Percentiles rank a stretch among this genome's conserved stretches.
These are phyloP conservation scores for Falco biarmicus DNA, from an alignment of 2,797 vertebrate species.

Conservation along the genomic window DNA sequence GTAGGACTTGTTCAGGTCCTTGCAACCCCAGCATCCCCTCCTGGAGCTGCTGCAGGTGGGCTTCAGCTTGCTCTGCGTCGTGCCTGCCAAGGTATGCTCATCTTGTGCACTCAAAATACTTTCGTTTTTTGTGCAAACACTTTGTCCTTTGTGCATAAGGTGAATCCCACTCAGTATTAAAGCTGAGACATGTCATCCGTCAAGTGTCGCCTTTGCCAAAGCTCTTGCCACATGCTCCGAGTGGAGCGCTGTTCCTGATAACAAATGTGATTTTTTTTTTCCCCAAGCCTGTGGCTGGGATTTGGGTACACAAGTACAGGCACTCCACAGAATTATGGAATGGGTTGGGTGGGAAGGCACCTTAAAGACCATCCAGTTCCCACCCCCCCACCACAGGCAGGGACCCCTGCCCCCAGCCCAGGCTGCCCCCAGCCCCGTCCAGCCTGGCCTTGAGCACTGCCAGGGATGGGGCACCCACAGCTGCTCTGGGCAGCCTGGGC, in stretches of 20 bases:
- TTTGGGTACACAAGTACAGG: rapidly evolving
- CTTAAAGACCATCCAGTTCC: rapidly evolving
- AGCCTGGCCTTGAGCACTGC: neutral
- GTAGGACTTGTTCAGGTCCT: neutral
- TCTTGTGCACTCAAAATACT: neutral
- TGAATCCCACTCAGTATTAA: neutral
- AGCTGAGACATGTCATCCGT: neutral
- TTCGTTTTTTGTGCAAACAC: neutral
- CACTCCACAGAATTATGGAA: rapidly evolving
- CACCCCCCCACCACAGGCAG: no score
- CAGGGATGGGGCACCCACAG: neutral
- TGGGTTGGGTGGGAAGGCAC: neutral
- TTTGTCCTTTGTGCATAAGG: neutral
- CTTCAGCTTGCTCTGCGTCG: neutral
- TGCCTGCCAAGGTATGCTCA: neutral
- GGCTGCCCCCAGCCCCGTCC: neutral
- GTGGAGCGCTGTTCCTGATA: neutral
- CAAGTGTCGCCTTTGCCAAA: neutral
- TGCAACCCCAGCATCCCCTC: neutral
- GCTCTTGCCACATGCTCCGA: neutral
- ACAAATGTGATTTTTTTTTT: neutral
- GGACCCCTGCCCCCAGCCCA: rapidly evolving
- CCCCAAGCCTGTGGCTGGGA: neutral
- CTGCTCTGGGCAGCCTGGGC: no score
- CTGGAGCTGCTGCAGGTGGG: neutral